Evolutionary conservation across 1,140 invertebrate genomes (phyloP).

Genomic region (Trichoplusia ni): DNA sequence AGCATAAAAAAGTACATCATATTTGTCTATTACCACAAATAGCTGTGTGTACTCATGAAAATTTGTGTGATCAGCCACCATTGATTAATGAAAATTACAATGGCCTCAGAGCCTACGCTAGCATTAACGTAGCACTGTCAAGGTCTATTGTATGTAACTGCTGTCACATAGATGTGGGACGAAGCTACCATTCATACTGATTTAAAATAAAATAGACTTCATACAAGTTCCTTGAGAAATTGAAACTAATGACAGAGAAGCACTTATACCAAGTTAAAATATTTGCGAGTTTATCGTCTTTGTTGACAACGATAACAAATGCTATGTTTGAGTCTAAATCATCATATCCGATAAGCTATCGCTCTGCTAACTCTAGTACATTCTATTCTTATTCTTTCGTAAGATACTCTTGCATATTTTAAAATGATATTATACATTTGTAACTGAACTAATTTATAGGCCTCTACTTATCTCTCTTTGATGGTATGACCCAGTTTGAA

Average conservation of each 20-base stretch:
- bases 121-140: slow-evolving; percentile 49
- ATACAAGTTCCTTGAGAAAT: slow-evolving; percentile 3
- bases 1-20: slow-evolving; percentile 39
- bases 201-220: slow-evolving; percentile 27
- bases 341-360: slow-evolving; percentile 37
- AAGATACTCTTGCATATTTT: not conserved
- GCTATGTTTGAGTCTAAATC: slow-evolving; percentile 25
- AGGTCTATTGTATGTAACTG: slow-evolving; percentile 31
- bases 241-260: slow-evolving; percentile 16
- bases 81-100: slow-evolving; percentile 49
- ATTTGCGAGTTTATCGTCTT: slow-evolving; percentile 19
- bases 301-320: slow-evolving; percentile 22
- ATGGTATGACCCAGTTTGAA: slow-evolving; percentile 57
- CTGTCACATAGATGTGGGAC: slow-evolving; percentile 31
- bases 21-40: slow-evolving; percentile 37
- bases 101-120: slow-evolving; percentile 53
- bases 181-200: slow-evolving; percentile 32
- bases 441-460: slow-evolving; percentile 19
- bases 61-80: slow-evolving; percentile 40
- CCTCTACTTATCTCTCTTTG: slow-evolving; percentile 47
- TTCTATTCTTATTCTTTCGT: slow-evolving; percentile 12
- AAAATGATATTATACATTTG: not conserved
- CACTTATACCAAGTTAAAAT: slow-evolving; percentile 12
- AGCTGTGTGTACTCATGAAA: slow-evolving; percentile 36
- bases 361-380: slow-evolving; percentile 15